Conservation (phyloP, 2,113 vertebrate species). For the Thermophis baileyi region DNA sequence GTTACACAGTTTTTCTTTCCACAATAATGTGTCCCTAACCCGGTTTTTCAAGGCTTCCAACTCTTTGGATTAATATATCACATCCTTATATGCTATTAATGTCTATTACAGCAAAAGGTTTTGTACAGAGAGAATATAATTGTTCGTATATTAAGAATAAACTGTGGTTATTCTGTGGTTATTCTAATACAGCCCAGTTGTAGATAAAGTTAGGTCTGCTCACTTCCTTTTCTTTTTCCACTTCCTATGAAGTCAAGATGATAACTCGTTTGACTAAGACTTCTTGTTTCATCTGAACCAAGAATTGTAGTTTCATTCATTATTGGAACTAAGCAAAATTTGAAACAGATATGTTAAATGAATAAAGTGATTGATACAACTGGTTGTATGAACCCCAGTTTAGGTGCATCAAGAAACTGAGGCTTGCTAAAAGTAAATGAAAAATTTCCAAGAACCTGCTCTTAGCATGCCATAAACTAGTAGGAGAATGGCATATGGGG, state of each 20-base stretch:
- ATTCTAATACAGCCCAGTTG: not conserved
- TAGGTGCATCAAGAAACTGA: not conserved
- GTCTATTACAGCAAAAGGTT: not conserved
- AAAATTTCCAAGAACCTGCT: not conserved
- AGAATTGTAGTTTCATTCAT: not conserved
- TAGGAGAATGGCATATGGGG: not conserved
- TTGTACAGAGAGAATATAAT: not conserved
- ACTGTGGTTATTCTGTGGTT: not conserved
- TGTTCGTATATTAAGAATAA: not conserved
- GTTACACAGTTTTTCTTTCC: not conserved
- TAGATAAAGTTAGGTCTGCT: not conserved
- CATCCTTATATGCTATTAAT: not conserved
- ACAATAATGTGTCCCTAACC: not conserved
- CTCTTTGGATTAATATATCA: not conserved
- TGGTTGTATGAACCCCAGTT: not conserved
- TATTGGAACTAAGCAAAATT: not conserved
- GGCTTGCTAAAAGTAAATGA: not conserved
- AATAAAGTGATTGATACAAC: not conserved
- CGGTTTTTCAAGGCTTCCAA: not conserved
- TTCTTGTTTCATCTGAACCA: not conserved
- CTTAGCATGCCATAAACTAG: not conserved
- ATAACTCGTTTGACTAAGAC: not conserved
- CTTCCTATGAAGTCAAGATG: not conserved
- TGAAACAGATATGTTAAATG: not conserved
- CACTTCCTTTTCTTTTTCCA: not conserved